Evolutionary conservation across 2,888 invertebrate genomes (phyloP), one percentile per base, ranked within the genome.

Genomic region (Eilema griseolum): DNA sequence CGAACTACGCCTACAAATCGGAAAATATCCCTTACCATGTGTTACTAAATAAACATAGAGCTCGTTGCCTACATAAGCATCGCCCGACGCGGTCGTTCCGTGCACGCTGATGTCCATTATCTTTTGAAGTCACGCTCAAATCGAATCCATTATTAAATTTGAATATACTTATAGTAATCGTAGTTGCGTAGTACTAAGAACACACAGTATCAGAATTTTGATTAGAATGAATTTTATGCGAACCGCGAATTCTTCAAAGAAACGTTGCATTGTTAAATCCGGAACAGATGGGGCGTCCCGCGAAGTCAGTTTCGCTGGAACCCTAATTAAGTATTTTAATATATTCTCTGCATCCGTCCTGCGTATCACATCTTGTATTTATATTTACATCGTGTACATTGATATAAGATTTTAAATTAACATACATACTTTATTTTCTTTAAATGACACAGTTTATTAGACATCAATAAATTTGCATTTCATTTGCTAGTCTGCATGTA

Each of bases 261-360:
- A 93, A 84, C 82, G 84, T 87, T 85, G 88, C 89, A 90, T 83
- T 87, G 90, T 89, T 85, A 85, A 83, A 85, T 85, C 86, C 83
- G 81, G 77, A 83, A 81, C 86, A 90, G 88, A 90, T 90, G 88
- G 87, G 86, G 85, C 85, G 82, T 83, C 84, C 85, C 85, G 79
- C 79, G 79, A 87, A 88, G 88, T 83, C 84, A 83, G 88, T 87
- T 90, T 88, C 86, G 78, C 85, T 82, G 78, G 85, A 87, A 88
- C 86, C 86, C 87, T 92, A 93, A 93, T 94, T 93, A 92, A 89
- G 88, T 92, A 92, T 93, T 92, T 92, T 92, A 93, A 93, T 93
- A 88, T 92, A 92, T 92, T 91, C 90, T 79, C 86, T 85, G 83
- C 88, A 89, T 89, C 86, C 87, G 82, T 86, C 89, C 83, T 85